These are phyloP conservation scores for Venturia canescens DNA, from an alignment of 1,140 invertebrate genomes.

Conservation along the genomic window DNA sequence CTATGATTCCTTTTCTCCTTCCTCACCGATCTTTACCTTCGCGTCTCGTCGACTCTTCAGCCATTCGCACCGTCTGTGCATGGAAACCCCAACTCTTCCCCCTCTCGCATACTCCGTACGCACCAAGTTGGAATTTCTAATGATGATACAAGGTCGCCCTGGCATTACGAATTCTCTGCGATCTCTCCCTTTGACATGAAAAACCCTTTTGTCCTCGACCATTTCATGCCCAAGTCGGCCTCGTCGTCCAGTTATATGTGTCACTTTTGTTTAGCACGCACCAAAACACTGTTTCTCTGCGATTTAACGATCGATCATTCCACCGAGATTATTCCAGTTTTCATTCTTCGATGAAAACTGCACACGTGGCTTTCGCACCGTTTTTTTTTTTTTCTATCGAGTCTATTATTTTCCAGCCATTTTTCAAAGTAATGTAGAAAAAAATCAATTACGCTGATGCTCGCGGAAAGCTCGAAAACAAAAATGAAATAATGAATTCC, in stretches of 20 bases:
- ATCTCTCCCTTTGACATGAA: not conserved
- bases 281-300: no score
- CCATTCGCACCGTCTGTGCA: constrained; percentile 29
- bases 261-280: not conserved
- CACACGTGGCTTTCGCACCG: no score
- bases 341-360: no score
- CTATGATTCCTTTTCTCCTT: constrained; percentile 19
- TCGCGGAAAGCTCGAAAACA: no score
- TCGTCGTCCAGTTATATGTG: not conserved
- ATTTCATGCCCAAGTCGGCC: not conserved
- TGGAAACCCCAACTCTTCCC: constrained; percentile 6
- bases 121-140: not conserved
- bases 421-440: no score
- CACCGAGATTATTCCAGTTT: no score
- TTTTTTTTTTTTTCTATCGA: no score
- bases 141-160: not conserved
- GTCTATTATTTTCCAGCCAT: no score
- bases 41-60: not conserved
- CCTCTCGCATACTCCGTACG: not conserved
- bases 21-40: not conserved
- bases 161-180: constrained; percentile 13
- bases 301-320: no score
- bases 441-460: no score
- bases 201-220: not conserved
- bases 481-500: no score